Percentiles rank a stretch among this genome's conserved stretches.
Conservation (phyloP, 2,888 invertebrate genomes). For the Epicampocera succincta region DNA sequence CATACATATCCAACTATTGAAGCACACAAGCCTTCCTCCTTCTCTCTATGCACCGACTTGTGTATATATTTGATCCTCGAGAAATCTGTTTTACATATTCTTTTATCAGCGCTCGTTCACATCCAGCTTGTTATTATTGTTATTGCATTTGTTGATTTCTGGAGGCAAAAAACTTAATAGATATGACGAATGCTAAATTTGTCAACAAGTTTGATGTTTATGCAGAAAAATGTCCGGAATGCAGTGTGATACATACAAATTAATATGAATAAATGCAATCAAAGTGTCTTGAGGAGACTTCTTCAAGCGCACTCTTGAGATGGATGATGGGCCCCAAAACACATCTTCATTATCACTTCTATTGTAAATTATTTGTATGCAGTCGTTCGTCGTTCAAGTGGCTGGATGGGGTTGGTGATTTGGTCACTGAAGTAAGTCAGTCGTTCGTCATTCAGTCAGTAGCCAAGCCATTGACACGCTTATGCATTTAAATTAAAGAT, state of each 20-base stretch:
- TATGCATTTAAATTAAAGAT: slow-evolving; percentile 70
- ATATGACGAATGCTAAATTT: slow-evolving; percentile 8
- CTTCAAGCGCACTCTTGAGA: slow-evolving; percentile 27
- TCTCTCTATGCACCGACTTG: too few species aligned
- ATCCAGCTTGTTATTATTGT: too few species aligned
- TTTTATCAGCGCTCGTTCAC: too few species aligned
- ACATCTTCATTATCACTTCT: slow-evolving; percentile 10
- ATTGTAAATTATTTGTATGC: neutral
- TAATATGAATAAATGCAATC: slow-evolving; percentile 36
- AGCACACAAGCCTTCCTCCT: too few species aligned
- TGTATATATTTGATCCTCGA: too few species aligned
- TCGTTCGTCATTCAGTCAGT: slow-evolving; percentile 32
- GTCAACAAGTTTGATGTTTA: slow-evolving; percentile 3
- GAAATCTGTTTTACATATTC: too few species aligned
- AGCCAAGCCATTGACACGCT: slow-evolving; percentile 70
- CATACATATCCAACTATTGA: too few species aligned
- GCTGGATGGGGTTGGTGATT: slow-evolving; percentile 1
- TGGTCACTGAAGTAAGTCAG: slow-evolving; percentile 20
- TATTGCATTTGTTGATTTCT: too few species aligned
- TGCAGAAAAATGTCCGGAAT: slow-evolving; percentile 3
- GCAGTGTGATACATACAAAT: slow-evolving; percentile 39
- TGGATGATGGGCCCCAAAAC: slow-evolving; percentile 15
- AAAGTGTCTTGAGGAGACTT: slow-evolving; percentile 20
- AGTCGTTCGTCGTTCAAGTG: slow-evolving; percentile 14
- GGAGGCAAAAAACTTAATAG: neutral